Evolutionary conservation across 2,113 vertebrate genomes (phyloP).

Genomic region (Columbina picui): DNA sequence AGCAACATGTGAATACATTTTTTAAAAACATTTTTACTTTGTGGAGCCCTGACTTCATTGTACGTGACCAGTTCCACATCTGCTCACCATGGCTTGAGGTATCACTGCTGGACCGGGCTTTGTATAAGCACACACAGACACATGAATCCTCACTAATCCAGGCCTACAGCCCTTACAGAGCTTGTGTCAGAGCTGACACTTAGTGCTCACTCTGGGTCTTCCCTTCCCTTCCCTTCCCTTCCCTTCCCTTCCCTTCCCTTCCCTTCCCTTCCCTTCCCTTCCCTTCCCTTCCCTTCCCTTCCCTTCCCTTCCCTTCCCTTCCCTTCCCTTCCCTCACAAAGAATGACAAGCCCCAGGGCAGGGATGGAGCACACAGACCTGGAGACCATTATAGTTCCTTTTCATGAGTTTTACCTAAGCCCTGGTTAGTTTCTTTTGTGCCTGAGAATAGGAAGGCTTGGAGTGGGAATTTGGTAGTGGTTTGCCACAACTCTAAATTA

Average conservation of each 20-base stretch:
- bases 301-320: no score
- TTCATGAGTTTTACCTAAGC: not conserved
- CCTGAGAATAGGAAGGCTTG: not conserved
- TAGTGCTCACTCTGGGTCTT: no score
- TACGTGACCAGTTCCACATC: not conserved
- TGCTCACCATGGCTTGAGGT: not conserved
- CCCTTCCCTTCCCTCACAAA: not conserved
- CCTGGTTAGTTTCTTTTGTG: not conserved
- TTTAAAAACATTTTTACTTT: not conserved
- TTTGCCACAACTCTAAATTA: not conserved
- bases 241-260: no score
- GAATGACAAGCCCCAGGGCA: not conserved
- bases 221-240: no score
- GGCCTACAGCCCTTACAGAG: not conserved
- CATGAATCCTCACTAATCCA: not conserved
- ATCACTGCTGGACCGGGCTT: not conserved
- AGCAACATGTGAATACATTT: not conserved
- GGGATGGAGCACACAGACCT: no score
- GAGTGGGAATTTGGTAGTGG: not conserved
- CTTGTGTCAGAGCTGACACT: not conserved
- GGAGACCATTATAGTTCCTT: not conserved
- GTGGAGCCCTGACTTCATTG: not conserved
- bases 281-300: no score
- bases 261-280: no score
- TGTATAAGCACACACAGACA: not conserved